Evolutionary conservation across 2,113 vertebrate genomes (phyloP).

Genomic region (Passer domesticus): DNA sequence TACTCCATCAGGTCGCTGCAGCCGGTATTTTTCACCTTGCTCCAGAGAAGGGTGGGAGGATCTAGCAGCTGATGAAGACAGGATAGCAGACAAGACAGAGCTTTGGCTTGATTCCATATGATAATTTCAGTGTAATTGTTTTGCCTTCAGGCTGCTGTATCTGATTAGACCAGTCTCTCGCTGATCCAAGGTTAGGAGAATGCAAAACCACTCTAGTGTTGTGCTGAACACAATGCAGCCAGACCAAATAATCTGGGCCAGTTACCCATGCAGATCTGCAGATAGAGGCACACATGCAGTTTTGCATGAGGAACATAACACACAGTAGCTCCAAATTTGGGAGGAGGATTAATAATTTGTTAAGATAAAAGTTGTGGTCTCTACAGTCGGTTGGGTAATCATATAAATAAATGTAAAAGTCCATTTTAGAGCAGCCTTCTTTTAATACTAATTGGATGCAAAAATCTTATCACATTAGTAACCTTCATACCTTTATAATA

Average conservation of each 20-base stretch:
- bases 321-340: background rate
- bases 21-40: constrained; percentile 37
- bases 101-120: constrained; percentile 44
- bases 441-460: constrained; percentile 70
- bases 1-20: background rate
- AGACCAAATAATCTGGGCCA: constrained; percentile 10
- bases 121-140: constrained; percentile 64
- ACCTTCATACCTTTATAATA: constrained; percentile 74
- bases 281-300: background rate
- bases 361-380: constrained; percentile 54
- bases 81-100: constrained; percentile 55
- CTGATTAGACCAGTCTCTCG: constrained; percentile 37
- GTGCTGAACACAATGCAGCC: constrained; percentile 20
- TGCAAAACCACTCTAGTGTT: constrained; percentile 46
- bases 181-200: constrained; percentile 47
- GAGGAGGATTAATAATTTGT: constrained; percentile 29
- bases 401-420: constrained; percentile 61
- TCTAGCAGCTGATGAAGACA: constrained; percentile 36
- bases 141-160: constrained; percentile 62
- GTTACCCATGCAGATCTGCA: constrained; percentile 24
- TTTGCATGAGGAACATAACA: background rate
- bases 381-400: background rate
- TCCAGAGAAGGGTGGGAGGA: constrained; percentile 48
- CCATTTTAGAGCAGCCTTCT: constrained; percentile 32
- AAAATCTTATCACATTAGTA: constrained; percentile 69